Conservation (phyloP, 1,140 invertebrate genomes). For the Caenorhabditis latens region DNA sequence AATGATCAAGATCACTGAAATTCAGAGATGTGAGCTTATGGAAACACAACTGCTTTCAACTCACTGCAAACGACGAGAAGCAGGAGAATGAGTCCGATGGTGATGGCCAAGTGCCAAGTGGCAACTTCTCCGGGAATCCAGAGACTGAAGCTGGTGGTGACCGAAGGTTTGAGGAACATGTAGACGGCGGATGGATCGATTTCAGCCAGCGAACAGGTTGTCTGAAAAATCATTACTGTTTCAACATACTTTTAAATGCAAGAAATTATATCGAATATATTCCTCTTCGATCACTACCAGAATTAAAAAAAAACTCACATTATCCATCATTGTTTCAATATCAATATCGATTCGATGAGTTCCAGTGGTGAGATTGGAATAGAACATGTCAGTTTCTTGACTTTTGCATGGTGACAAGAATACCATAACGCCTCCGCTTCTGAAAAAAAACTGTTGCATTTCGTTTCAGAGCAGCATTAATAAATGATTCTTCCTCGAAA, state of each 20-base stretch:
- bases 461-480: not conserved
- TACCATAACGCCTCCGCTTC: not conserved
- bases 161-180: not conserved
- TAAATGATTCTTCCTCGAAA: not conserved
- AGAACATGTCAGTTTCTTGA: not conserved
- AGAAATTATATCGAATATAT: not conserved
- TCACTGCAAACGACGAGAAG: constrained; percentile 10
- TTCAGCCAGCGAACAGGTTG: constrained; percentile 9
- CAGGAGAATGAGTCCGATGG: constrained; percentile 19
- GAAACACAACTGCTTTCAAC: not conserved
- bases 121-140: constrained; percentile 20
- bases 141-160: not conserved
- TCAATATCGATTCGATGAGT: constrained; percentile 8
- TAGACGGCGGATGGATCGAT: constrained; percentile 4
- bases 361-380: not conserved
- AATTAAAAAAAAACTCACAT: not conserved
- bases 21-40: not conserved
- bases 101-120: constrained; percentile 14
- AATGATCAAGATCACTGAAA: constrained; percentile 38
- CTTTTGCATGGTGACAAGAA: constrained; percentile 15
- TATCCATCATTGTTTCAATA: constrained; percentile 25
- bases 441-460: not conserved
- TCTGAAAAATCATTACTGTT: constrained; percentile 1
- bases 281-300: not conserved
- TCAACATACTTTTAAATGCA: not conserved